Evolutionary conservation across 1,140 invertebrate genomes (phyloP), one percentile per base, ranked within the genome.

Genomic region (Prorops nasuta): DNA sequence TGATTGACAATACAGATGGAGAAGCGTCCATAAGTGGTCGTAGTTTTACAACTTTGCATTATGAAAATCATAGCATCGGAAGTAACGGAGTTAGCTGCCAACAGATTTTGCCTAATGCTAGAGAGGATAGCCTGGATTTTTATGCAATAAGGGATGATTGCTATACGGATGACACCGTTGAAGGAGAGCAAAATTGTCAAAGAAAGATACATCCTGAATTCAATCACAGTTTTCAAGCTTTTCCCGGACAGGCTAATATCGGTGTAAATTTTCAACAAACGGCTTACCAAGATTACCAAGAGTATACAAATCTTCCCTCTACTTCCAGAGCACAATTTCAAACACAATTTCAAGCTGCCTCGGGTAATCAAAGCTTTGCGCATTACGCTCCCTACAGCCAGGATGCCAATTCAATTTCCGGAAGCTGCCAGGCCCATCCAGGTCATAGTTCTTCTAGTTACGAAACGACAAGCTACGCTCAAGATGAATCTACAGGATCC

Each of bases 141-240:
- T 88, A 86, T 60, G 78, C 81, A 10, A 84, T 85, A 51, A 75
- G 85, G 21, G 85, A 86, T 51, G 83, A 84, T 47, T 83, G 85
- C 48, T 89, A 88, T 63, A 80, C 81, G 1, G 80, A 88, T 40
- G 69, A 76, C n/a, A 54, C 64, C 9, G 57, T 65, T 12, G 72
- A 75, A 14, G 54, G 55, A 24, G 53, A 54, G 17, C 63, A 69
- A 3, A 78, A 72, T 31, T 72, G 71, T 24, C 63, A 72, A 19
- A 56, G 71, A 8, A 75, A 76, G 47, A 52, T 66, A 1, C 70
- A 74, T 40, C 59, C 66, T 2, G 72, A 77, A 34, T 76, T 74
- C 45, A 64, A 58, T 37, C 69, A 73, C 51, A 58, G 67, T 32
- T 76, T 76, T 47, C 69, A 72, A 57, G 58, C 68, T 10, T 71